Conservation (phyloP, 2,888 invertebrate genomes). For the Eupeodes luniger region DNA sequence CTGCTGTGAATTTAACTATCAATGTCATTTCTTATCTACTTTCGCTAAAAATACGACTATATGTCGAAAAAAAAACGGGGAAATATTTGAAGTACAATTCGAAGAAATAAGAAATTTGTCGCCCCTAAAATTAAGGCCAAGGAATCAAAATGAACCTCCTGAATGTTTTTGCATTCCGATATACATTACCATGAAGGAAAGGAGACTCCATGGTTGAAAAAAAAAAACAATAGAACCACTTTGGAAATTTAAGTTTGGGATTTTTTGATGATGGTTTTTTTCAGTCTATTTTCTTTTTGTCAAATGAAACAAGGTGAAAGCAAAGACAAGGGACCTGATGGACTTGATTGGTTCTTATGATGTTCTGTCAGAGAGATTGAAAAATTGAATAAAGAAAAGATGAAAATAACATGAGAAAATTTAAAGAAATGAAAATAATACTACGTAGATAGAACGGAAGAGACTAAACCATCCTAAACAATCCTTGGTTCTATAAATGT, state of each 20-base stretch:
- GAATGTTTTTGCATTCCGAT: not conserved
- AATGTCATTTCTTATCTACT: too few relatives aligned
- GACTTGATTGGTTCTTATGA: constrained; percentile 72
- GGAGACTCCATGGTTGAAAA: constrained; percentile 45
- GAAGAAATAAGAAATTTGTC: not conserved
- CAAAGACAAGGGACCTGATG: constrained; percentile 66
- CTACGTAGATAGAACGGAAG: constrained; percentile 10
- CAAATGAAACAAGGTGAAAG: constrained; percentile 64
- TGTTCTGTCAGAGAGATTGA: constrained; percentile 49
- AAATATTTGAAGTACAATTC: not conserved
- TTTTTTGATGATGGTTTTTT: constrained; percentile 2
- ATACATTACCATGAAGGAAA: not conserved
- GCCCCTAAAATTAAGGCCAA: not conserved
- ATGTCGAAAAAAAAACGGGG: too few relatives aligned
- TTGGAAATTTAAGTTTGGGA: constrained; percentile 68
- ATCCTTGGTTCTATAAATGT: constrained; percentile 59
- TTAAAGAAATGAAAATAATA: not conserved
- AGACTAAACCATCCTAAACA: constrained; percentile 49
- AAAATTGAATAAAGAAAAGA: constrained; percentile 45
- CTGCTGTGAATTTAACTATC: too few relatives aligned
- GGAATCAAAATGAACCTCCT: not conserved
- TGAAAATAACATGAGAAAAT: constrained; percentile 57
- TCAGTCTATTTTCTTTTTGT: not conserved
- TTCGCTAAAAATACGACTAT: too few relatives aligned
- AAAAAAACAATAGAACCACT: constrained; percentile 71